Evolutionary conservation across 2,888 invertebrate species (phyloP), one percentile per base, ranked within the genome.

Genomic region (Sesamia inferens): DNA sequence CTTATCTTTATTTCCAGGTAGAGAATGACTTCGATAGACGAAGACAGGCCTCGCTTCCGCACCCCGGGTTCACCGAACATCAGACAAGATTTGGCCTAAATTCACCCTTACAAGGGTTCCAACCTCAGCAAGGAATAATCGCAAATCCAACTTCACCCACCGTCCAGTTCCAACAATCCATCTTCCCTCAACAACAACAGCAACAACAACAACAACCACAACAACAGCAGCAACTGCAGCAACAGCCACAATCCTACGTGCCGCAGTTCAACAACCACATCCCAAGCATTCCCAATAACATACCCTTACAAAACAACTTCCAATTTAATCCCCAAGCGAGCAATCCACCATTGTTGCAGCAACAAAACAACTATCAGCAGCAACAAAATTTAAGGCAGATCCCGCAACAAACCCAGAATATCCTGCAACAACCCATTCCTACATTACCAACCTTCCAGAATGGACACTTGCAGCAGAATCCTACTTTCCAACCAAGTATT

Each of bases 1-100:
- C 76, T 84, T 88, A 80, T 87, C 71, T 87, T 90, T 81, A 82
- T 94, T 95, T 51, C 10, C 95, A 96, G 96, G 90, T 94, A 90
- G 96, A 96, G 89, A 95, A 96, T 94, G 96, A 96, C 84, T 96
- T 92, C 90, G 96, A 96, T 83, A 93, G 95, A 92, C 94, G 93
- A 92, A 93, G 96, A 90, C 95, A 95, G 83, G 91, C 93, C 55
- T 84, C 92, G 44, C 85, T 93, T 82, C 93, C 93, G 71, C 95
- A 94, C 74, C 89, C 94, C 58, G 95, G 95, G 59, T 95, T 96
- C 89, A 95, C 84, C 79, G 96, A 96, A 81, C 96, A 96, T 79
- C 96, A 95, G 84, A 94, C 95, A 58, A 93, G 96, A 92, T 96
- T 96, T 82, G 96, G 96, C 55, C 86, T 95, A 67, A 95, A 84